Percentiles rank a stretch among this genome's conserved stretches.
phyloP scores from a whole-genome alignment of 1,140 invertebrate species.

The Drosophila gunungcola region DNA sequence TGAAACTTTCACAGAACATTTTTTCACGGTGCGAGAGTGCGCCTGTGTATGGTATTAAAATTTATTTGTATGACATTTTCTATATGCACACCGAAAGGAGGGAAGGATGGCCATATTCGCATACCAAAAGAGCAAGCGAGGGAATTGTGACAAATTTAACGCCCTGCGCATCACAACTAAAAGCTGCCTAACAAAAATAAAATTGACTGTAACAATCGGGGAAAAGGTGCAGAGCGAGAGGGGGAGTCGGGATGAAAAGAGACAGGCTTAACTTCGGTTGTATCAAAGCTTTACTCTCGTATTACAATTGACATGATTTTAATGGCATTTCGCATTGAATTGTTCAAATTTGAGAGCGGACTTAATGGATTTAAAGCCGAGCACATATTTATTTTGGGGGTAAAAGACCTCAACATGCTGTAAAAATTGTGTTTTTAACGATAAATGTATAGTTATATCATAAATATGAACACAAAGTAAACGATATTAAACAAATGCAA shows the following conservation, averaged over 20 bases:
- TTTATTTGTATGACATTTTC: constrained; percentile 69
- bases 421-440: neutral
- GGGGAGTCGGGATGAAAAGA: neutral
- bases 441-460: neutral
- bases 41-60: constrained; percentile 65
- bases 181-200: constrained; percentile 57
- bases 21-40: constrained; percentile 17
- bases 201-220: constrained; percentile 16
- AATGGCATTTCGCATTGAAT: constrained; percentile 52
- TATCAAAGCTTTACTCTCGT: constrained; percentile 44
- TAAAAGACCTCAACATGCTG: neutral
- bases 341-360: constrained; percentile 27
- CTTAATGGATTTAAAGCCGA: constrained; percentile 34
- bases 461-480: neutral
- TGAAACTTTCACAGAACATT: constrained; percentile 49
- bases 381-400: constrained; percentile 19
- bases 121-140: constrained; percentile 26
- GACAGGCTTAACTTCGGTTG: constrained; percentile 53
- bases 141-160: constrained; percentile 69
- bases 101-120: neutral
- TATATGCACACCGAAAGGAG: constrained; percentile 54
- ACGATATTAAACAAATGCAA: neutral
- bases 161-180: constrained; percentile 67
- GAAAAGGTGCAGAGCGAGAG: neutral
- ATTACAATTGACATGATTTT: constrained; percentile 72